These are phyloP conservation scores for Dynastes maya DNA, from an alignment of 2,888 invertebrate species.

Conservation along the genomic window DNA sequence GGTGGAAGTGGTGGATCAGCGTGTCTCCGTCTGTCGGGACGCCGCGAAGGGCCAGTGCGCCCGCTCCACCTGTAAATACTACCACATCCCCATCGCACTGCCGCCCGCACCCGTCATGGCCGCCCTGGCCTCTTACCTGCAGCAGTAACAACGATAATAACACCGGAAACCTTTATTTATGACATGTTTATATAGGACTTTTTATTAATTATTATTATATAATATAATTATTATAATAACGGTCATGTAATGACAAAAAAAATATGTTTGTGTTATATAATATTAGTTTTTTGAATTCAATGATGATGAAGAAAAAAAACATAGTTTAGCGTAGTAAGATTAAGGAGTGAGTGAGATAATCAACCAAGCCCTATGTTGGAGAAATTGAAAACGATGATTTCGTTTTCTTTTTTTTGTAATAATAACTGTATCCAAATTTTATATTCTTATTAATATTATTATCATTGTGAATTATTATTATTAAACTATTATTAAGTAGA, in stretches of 20 bases:
- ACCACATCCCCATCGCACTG: conserved; percentile 94
- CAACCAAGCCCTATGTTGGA: conserved; percentile 63
- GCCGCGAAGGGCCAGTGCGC: conserved; percentile 94
- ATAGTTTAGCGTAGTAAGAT: conserved; percentile 60
- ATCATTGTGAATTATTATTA: conserved; percentile 24
- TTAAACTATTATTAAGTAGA: conserved; percentile 47
- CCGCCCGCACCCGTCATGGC: conserved; percentile 87
- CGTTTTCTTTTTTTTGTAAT: conserved; percentile 53
- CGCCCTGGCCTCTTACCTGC: conserved; percentile 72
- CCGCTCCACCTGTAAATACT: conserved; percentile 96
- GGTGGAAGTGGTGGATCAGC: conserved; percentile 95
- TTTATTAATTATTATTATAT: conserved; percentile 67
- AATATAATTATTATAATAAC: conserved; percentile 60
- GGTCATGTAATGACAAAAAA: conserved; percentile 69
- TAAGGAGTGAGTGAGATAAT: conserved; percentile 59
- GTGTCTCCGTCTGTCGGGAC: conserved; percentile 97
- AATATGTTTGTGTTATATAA: conserved; percentile 57
- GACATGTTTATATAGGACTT: conserved; percentile 69
- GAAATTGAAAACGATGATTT: conserved; percentile 46
- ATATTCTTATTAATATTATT: conserved; percentile 57
- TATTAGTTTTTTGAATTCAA: conserved; percentile 60
- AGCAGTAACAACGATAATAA: conserved; percentile 67
- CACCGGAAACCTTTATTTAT: conserved; percentile 65
- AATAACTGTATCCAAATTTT: conserved; percentile 61
- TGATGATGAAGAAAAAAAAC: conserved; percentile 51